These are phyloP conservation scores for Spondyliosoma cantharus DNA, from an alignment of 2,797 vertebrate genomes.

Conservation along the genomic window DNA sequence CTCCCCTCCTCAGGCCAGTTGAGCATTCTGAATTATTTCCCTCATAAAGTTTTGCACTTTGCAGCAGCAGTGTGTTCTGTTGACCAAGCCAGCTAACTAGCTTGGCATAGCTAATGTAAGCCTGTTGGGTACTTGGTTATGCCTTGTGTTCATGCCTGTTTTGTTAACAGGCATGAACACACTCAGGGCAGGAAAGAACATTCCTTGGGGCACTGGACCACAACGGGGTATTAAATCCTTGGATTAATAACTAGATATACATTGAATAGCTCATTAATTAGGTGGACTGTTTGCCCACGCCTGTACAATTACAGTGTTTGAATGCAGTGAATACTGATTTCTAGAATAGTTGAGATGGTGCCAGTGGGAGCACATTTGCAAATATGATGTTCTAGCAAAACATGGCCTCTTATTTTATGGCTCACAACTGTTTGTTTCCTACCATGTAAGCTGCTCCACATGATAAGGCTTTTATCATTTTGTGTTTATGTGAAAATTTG, in stretches of 20 bases:
- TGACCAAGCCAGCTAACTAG: constrained; percentile 50
- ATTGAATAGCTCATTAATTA: constrained; percentile 59
- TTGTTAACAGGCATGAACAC: too few species aligned
- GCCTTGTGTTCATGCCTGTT: constrained; percentile 54
- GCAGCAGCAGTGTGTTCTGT: constrained; percentile 38
- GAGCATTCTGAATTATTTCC: constrained; percentile 25
- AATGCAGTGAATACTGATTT: constrained; percentile 44
- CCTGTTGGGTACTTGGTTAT: constrained; percentile 42
- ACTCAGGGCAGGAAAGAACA: constrained; percentile 27
- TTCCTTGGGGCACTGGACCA: constrained; percentile 45
- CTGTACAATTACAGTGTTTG: constrained; percentile 9
- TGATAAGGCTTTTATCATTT: not conserved
- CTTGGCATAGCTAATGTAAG: constrained; percentile 56
- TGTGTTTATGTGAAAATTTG: constrained; percentile 22
- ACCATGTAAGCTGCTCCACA: not conserved
- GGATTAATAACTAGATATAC: constrained; percentile 60
- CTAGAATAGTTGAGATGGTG: constrained; percentile 4
- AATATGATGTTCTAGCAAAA: not conserved
- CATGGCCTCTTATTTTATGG: constrained; percentile 1
- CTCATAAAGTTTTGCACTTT: constrained; percentile 30
- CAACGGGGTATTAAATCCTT: constrained; percentile 52
- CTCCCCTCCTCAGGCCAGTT: constrained; percentile 7
- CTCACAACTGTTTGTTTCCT: not conserved
- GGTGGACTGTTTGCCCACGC: constrained; percentile 31
- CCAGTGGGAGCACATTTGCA: not conserved